These are phyloP conservation scores for Balaenoptera acutorostrata DNA, from an alignment of 2,113 vertebrate species.

Conservation along the genomic window DNA sequence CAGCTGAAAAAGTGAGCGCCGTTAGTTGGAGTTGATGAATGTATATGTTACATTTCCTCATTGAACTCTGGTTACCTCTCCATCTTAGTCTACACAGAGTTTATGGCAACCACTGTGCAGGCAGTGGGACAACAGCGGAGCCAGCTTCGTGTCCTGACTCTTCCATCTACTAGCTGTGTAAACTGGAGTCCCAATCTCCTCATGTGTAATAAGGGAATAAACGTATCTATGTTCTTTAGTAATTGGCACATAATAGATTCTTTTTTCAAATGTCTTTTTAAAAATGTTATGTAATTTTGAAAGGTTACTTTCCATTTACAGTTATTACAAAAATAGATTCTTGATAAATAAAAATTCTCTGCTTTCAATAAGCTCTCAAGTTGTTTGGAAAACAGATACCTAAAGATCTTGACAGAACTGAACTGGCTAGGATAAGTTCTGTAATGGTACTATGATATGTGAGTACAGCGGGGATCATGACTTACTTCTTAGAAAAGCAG, in stretches of 20 bases:
- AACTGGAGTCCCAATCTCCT: neutral
- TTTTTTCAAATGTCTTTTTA: neutral
- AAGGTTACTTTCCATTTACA: neutral
- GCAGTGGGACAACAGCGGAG: neutral
- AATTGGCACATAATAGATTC: neutral
- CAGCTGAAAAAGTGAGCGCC: neutral
- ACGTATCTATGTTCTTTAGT: neutral
- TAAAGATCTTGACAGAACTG: neutral
- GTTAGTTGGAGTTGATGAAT: neutral
- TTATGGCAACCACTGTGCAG: neutral
- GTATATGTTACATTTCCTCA: rapidly evolving
- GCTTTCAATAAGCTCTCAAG: neutral
- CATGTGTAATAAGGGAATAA: neutral
- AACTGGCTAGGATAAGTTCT: neutral
- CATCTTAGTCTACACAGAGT: neutral
- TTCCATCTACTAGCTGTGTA: neutral
- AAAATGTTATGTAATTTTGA: neutral
- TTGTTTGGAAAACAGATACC: neutral
- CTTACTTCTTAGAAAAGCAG: neutral
- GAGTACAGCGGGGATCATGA: neutral
- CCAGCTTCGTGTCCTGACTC: neutral
- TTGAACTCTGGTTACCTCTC: neutral
- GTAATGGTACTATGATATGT: neutral
- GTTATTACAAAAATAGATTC: neutral
- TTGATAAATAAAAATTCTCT: neutral